Evolutionary conservation across 2,888 invertebrate species (phyloP).

Genomic region (Himalopsyche anomala): DNA sequence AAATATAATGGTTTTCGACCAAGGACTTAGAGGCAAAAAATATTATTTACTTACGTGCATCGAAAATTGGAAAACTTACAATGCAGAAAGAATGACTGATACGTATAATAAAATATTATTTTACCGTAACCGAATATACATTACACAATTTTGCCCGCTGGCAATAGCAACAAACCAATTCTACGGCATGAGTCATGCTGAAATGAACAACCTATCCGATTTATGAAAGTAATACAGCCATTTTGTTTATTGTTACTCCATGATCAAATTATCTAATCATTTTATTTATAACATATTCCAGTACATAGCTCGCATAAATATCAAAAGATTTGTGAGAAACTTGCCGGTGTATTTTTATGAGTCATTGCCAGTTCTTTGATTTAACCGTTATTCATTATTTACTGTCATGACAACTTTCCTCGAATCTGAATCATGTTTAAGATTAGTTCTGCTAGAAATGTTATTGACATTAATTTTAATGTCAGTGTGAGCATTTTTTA

Average conservation of each 20-base stretch:
- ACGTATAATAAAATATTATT: neutral
- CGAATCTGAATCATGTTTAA: slow-evolving; percentile 1
- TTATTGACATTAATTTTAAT: slow-evolving; percentile 17
- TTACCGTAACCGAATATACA: slow-evolving; percentile 1
- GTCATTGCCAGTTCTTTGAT: neutral
- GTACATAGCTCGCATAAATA: neutral
- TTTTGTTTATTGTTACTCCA: slow-evolving; percentile 28
- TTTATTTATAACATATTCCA: neutral
- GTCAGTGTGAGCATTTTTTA: neutral
- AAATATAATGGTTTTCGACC: too few species aligned
- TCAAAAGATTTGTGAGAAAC: neutral
- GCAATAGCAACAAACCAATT: slow-evolving; percentile 15
- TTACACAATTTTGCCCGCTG: slow-evolving; percentile 19
- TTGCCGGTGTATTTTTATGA: slow-evolving; percentile 12
- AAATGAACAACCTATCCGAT: neutral
- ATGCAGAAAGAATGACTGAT: too few species aligned
- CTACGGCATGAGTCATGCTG: neutral
- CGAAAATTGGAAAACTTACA: too few species aligned
- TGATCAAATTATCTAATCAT: neutral
- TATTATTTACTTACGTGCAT: too few species aligned
- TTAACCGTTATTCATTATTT: slow-evolving; percentile 32
- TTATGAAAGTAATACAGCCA: slow-evolving; percentile 27
- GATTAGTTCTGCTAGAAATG: slow-evolving; percentile 3
- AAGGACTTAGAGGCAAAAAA: too few species aligned
- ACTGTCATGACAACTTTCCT: slow-evolving; percentile 15